Percentiles rank a stretch among this genome's conserved stretches.
Evolutionary conservation across 1,140 invertebrate genomes (phyloP).

Genomic region (Lepidurus arcticus): DNA sequence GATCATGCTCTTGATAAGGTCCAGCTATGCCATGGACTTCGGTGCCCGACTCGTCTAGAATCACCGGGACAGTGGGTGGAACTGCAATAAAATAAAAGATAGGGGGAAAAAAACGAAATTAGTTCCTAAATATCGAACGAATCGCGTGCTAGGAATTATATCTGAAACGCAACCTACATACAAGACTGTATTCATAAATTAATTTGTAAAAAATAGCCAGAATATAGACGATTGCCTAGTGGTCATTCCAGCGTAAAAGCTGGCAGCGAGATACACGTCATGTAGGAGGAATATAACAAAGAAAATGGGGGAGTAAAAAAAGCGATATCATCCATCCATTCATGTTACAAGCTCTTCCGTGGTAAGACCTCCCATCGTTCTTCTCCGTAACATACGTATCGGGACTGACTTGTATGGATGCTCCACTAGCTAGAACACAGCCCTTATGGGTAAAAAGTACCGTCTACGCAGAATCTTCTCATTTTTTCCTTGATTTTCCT

Average conservation of each 20-base stretch:
- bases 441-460: background rate
- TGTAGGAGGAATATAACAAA: background rate
- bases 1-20: slow-evolving; percentile 76
- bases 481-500: background rate
- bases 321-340: background rate
- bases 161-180: background rate
- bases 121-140: background rate
- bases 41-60: slow-evolving; percentile 68
- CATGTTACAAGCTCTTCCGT: background rate
- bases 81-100: slow-evolving; percentile 57
- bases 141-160: background rate
- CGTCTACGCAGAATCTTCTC: background rate
- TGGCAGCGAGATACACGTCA: background rate
- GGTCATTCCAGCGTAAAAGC: background rate
- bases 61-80: slow-evolving; percentile 69
- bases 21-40: slow-evolving; percentile 64
- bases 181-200: background rate
- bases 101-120: background rate
- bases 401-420: background rate
- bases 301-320: background rate
- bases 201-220: background rate
- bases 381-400: slow-evolving; percentile 1
- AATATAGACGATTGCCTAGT: background rate
- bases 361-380: background rate
- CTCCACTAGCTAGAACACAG: background rate